Percentiles rank a stretch among this genome's conserved stretches.
These are phyloP conservation scores for Drosophila prosaltans DNA, from an alignment of 1,140 invertebrate species.

Conservation along the genomic window DNA sequence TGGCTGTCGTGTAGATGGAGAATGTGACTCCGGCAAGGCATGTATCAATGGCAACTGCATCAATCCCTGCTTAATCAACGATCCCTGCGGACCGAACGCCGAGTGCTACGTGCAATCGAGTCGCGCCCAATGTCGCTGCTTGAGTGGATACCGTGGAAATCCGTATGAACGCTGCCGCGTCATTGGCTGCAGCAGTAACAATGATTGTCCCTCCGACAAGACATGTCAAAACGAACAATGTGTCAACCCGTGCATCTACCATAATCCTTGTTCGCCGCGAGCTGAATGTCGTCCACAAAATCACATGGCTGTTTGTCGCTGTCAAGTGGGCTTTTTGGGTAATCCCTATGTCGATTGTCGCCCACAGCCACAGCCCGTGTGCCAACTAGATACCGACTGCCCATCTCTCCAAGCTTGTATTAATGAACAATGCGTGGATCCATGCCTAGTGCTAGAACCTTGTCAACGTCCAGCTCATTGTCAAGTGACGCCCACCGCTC, in stretches of 20 bases:
- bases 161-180: conserved; percentile 89
- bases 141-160: conserved; percentile 91
- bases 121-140: conserved; percentile 90
- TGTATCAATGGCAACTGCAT: conserved; percentile 93
- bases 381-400: conserved; percentile 92
- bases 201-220: conserved; percentile 93
- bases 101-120: conserved; percentile 92
- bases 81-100: conserved; percentile 92
- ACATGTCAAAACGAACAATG: conserved; percentile 93
- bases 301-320: conserved; percentile 92
- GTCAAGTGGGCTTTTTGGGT: conserved; percentile 88
- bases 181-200: conserved; percentile 94
- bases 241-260: conserved; percentile 91
- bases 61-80: conserved; percentile 90
- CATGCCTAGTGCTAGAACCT: conserved; percentile 90
- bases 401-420: conserved; percentile 91
- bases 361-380: conserved; percentile 89
- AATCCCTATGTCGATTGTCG: conserved; percentile 92
- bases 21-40: conserved; percentile 91
- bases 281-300: conserved; percentile 92
- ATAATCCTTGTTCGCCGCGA: conserved; percentile 88
- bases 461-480: conserved; percentile 92
- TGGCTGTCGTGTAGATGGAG: conserved; percentile 90
- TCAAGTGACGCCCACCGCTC: conserved; percentile 90
- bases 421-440: conserved; percentile 91